Evolutionary conservation across 2,888 invertebrate genomes (phyloP).

Genomic region (Magallana nippona): DNA sequence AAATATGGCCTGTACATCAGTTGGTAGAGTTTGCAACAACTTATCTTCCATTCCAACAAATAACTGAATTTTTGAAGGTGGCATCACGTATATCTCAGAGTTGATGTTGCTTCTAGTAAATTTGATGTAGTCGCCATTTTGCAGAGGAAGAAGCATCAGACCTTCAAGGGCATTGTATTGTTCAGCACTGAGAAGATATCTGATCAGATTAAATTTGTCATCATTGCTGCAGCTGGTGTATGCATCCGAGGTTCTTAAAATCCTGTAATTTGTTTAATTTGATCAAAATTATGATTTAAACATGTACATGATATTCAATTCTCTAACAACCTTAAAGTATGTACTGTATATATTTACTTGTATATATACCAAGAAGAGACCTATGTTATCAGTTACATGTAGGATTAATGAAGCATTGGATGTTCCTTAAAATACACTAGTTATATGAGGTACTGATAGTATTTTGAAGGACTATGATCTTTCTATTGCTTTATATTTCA

Average conservation of each 20-base stretch:
- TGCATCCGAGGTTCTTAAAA: background rate
- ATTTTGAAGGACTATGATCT: too few species aligned
- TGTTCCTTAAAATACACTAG: too few species aligned
- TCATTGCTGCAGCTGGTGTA: slow-evolving; percentile 31
- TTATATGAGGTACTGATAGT: background rate
- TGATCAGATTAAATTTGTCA: slow-evolving; percentile 48
- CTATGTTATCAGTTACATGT: too few species aligned
- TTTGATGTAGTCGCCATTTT: slow-evolving; percentile 41
- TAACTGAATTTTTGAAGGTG: slow-evolving; percentile 40
- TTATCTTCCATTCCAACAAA: slow-evolving; percentile 51
- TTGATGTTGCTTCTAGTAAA: slow-evolving; percentile 31
- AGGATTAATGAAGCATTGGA: too few species aligned
- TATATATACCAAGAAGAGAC: too few species aligned
- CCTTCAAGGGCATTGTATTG: slow-evolving; percentile 33
- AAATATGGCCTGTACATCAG: background rate
- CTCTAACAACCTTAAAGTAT: too few species aligned
- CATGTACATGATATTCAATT: too few species aligned
- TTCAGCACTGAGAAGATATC: slow-evolving; percentile 43
- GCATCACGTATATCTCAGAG: slow-evolving; percentile 40
- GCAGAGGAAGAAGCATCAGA: slow-evolving; percentile 51
- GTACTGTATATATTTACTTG: background rate
- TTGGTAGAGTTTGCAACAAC: slow-evolving; percentile 25
- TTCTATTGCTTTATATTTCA: too few species aligned
- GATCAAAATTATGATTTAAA: background rate
- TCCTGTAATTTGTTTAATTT: background rate